A percentile compares a stretch with the other conserved stretches of the same genome.
phyloP scores from a whole-genome alignment of 2,797 vertebrate species.

The Hafferia zeledoni region DNA sequence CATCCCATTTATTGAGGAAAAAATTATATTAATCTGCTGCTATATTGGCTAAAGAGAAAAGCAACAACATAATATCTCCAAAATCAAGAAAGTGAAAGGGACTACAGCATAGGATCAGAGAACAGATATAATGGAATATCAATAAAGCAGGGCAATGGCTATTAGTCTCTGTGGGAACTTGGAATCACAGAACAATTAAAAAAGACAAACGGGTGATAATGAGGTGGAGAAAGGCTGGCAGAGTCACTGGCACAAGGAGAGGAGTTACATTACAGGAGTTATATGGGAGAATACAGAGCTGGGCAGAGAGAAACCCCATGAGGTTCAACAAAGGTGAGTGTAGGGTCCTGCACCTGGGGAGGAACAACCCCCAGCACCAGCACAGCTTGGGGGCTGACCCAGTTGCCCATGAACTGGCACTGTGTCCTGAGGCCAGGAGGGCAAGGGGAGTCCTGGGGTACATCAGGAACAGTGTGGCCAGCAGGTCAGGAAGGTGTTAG shows the following conservation, averaged over 20 bases:
- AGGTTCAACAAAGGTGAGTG: not conserved
- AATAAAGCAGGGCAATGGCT: not conserved
- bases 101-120: not conserved
- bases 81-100: not conserved
- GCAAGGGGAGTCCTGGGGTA: too few relatives aligned
- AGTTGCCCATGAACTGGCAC: not conserved
- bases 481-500: fast-evolving
- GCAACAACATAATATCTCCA: not conserved
- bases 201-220: not conserved
- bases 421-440: not conserved
- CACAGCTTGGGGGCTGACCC: not conserved
- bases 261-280: not conserved
- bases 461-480: not conserved
- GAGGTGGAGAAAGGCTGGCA: not conserved
- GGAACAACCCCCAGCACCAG: not conserved
- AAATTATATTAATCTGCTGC: not conserved
- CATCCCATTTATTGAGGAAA: not conserved
- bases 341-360: fast-evolving
- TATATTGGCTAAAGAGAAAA: not conserved
- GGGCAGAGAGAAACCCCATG: not conserved
- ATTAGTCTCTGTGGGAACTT: not conserved
- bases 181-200: not conserved
- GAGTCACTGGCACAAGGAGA: not conserved
- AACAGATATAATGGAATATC: not conserved
- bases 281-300: fast-evolving